phyloP scores from a whole-genome alignment of 2,888 invertebrate genomes.

The Andrena marginata region DNA sequence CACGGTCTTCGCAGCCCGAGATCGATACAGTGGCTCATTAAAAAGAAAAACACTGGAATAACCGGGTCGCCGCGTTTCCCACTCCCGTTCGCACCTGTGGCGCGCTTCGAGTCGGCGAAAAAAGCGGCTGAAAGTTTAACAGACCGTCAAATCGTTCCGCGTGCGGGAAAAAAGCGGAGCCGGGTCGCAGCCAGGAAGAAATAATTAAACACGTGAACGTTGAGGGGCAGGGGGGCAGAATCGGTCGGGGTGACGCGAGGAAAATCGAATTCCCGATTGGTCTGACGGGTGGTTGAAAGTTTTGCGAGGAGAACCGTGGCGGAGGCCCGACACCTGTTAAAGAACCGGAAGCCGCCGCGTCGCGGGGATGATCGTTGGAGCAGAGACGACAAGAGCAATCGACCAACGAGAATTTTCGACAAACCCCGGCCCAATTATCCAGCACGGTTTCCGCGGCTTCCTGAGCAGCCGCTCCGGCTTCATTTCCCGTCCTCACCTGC shows the following conservation, averaged over 20 bases:
- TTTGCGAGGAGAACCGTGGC: slow-evolving; percentile 3
- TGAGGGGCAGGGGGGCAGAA: neutral
- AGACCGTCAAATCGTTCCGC: neutral
- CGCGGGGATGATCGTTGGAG: slow-evolving; percentile 20
- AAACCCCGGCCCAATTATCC: slow-evolving; percentile 79
- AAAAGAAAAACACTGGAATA: slow-evolving; percentile 37
- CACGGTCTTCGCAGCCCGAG: neutral
- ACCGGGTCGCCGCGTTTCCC: slow-evolving; percentile 11
- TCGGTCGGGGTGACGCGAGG: neutral
- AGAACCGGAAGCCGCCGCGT: slow-evolving; percentile 26
- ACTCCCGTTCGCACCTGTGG: slow-evolving; percentile 48
- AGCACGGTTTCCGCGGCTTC: slow-evolving; percentile 74
- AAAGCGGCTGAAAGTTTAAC: slow-evolving; percentile 23
- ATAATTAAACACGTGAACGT: slow-evolving; percentile 44
- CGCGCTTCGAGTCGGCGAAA: neutral
- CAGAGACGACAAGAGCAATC: slow-evolving; percentile 31
- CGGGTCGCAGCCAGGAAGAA: neutral
- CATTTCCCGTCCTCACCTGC: slow-evolving; percentile 78
- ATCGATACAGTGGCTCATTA: slow-evolving; percentile 31
- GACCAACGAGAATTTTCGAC: slow-evolving; percentile 72
- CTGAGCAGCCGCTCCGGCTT: slow-evolving; percentile 72
- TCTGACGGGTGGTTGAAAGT: slow-evolving; percentile 20
- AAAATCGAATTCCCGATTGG: slow-evolving; percentile 6
- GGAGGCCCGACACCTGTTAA: slow-evolving; percentile 24
- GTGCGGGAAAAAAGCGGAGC: neutral